Evolutionary conservation across 2,797 vertebrate genomes (phyloP).

Genomic region (Poeciliopsis turneri): DNA sequence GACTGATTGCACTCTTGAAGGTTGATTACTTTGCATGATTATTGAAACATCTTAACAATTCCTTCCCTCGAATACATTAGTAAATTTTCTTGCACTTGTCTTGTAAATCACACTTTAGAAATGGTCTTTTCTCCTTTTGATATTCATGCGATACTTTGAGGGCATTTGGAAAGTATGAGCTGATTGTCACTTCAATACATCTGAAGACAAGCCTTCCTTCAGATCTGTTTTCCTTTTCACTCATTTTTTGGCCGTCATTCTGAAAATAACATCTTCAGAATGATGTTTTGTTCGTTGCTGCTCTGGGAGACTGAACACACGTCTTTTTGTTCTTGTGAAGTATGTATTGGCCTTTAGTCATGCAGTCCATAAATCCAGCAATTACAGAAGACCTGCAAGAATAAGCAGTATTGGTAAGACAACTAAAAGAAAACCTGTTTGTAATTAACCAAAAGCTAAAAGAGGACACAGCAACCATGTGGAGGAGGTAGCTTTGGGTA

Average conservation of each 20-base stretch:
- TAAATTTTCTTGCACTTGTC: background rate
- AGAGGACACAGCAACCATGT: background rate
- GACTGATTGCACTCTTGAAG: slow-evolving; percentile 59
- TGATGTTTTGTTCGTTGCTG: background rate
- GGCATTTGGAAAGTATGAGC: slow-evolving; percentile 5
- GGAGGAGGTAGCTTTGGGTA: background rate
- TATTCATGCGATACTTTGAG: background rate
- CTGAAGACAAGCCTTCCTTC: slow-evolving; percentile 1
- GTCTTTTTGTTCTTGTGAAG: background rate
- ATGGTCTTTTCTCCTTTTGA: background rate
- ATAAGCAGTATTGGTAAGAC: background rate
- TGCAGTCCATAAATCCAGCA: background rate
- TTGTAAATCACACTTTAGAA: slow-evolving; percentile 25
- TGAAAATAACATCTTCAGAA: slow-evolving; percentile 1
- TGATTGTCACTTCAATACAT: slow-evolving; percentile 30
- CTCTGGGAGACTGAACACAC: background rate
- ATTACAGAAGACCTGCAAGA: background rate
- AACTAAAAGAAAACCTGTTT: background rate
- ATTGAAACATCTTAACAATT: slow-evolving; percentile 7
- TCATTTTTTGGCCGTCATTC: background rate
- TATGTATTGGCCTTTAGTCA: background rate
- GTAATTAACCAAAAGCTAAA: background rate
- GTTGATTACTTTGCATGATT: slow-evolving; percentile 32
- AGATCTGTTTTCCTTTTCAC: background rate
- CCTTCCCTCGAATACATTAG: slow-evolving; percentile 2